Evolutionary conservation across 2,113 vertebrate species (phyloP).

Genomic region (Lutjanus erythropterus): DNA sequence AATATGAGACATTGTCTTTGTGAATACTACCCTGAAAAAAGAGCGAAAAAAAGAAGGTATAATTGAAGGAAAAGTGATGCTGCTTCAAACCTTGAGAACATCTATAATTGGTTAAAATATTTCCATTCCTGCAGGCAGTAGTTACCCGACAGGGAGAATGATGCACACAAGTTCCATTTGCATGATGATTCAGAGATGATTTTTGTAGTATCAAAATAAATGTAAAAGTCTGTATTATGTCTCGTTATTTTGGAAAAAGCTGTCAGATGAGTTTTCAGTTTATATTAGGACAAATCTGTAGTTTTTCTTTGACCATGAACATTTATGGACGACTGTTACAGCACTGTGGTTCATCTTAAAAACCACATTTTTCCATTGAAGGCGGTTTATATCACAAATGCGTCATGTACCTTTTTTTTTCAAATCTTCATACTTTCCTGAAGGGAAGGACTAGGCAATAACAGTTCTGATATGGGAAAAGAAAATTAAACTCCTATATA

Average conservation of each 20-base stretch:
- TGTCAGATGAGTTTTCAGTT: conserved; percentile 1
- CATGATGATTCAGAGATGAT: conserved; percentile 59
- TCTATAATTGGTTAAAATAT: conserved; percentile 33
- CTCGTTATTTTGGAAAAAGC: conserved; percentile 37
- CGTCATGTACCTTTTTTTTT: neutral
- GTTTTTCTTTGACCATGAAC: neutral
- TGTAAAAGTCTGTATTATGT: conserved; percentile 15
- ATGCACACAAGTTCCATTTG: conserved; percentile 35
- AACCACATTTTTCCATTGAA: neutral
- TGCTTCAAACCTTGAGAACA: conserved; percentile 31
- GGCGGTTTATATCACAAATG: neutral
- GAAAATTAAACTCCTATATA: neutral
- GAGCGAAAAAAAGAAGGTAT: conserved; percentile 6
- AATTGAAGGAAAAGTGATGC: conserved; percentile 27
- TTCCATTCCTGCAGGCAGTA: conserved; percentile 49
- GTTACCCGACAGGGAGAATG: conserved; percentile 17
- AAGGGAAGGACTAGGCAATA: neutral
- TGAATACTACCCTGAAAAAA: conserved; percentile 22
- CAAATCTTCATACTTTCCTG: neutral
- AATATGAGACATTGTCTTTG: conserved; percentile 16
- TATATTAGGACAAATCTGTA: neutral
- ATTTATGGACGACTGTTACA: neutral
- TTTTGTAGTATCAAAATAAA: conserved; percentile 70
- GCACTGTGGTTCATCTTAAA: neutral
- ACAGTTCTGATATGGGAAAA: neutral